A percentile compares a stretch with the other conserved stretches of the same genome.
phyloP scores from a whole-genome alignment of 2,797 vertebrate genomes.

The Chaunax sp. region DNA sequence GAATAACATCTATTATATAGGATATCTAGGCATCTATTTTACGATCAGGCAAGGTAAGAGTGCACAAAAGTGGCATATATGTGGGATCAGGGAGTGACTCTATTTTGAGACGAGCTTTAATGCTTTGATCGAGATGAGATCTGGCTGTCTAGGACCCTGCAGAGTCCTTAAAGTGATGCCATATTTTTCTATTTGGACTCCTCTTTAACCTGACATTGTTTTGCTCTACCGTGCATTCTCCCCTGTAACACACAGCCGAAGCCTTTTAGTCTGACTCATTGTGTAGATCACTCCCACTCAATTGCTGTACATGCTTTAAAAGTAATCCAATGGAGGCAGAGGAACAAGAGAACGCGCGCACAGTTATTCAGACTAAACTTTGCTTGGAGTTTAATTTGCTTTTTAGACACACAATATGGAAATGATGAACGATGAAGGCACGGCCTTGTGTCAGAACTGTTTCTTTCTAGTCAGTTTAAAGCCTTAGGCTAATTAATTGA shows the following conservation, averaged over 20 bases:
- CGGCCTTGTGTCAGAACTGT: conserved; percentile 46
- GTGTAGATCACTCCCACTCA: conserved; percentile 50
- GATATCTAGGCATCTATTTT: conserved; percentile 14
- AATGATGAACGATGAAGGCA: conserved; percentile 35
- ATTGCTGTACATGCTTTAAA: conserved; percentile 48
- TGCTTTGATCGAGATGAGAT: conserved; percentile 52
- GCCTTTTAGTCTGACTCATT: conserved; percentile 48
- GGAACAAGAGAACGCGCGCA: conserved; percentile 13
- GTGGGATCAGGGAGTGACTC: conserved; percentile 36
- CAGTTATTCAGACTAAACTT: conserved; percentile 31
- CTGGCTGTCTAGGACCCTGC: conserved; percentile 28
- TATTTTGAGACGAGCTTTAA: conserved; percentile 43
- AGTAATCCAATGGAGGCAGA: conserved; percentile 21
- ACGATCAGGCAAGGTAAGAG: conserved; percentile 22
- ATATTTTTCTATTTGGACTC: conserved; percentile 6
- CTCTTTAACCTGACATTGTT: conserved; percentile 24
- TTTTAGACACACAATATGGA: conserved; percentile 48
- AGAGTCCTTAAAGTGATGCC: conserved; percentile 42
- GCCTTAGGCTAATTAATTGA: conserved; percentile 77
- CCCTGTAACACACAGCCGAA: conserved; percentile 32
- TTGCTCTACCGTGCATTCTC: conserved; percentile 34
- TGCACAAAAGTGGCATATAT: conserved; percentile 47
- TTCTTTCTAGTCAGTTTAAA: conserved; percentile 76
- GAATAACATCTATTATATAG: neutral
- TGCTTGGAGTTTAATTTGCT: conserved; percentile 29